Base-by-base conservation (phyloP, 2,888 invertebrate species). In the Pardosa pseudoannulata region DNA sequence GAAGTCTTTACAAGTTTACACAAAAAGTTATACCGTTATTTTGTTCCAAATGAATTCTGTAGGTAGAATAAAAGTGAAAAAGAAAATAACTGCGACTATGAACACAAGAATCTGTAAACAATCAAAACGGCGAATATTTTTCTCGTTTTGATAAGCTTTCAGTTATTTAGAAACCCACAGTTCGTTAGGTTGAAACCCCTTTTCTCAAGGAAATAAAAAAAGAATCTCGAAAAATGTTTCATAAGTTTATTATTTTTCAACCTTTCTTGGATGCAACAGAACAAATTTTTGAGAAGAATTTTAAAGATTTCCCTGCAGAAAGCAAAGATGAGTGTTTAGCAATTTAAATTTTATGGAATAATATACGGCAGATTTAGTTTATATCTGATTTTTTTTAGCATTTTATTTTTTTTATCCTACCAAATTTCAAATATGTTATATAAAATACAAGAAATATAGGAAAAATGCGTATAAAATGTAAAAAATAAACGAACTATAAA, bases 41-140 rank as follows among this genome's bases (percentile, higher is more conserved):
- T 56, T 56, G 56, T 56, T 56, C 56, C 56, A 56, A 56, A 56
- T 23, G 23, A n/a, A 56, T 56, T 23, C 23, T 5, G 7, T 3
- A 23, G 23, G 11, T 19, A 11, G 11, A 56, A 2, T 23, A 23
- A 56, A 56, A 56, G 7, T 23, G 56, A 23, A 23, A 56, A 5
- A 9, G 36, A 5, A 36, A 56, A 56, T 23, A 16, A 23, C 23
- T 56, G 6, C 56, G 23, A 6, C 23, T 56, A 6, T 5, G 23
- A 56, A 23, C 3, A 19, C 19, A 5, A 3, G 3, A 23, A 16
- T 1, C 1, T 23, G 56, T 19, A 56, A 23, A 56, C 23, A 56
- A 56, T 56, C 56, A 56, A 56, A 56, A 56, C 23, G 36, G 36
- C 9, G 36, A 36, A 36, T 56, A 23, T 56, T 56, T 56, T 23